Percentiles rank a stretch among this genome's conserved stretches.
These are phyloP conservation scores for Agriopis aurantiaria DNA, from an alignment of 2,888 invertebrate genomes.

Conservation along the genomic window DNA sequence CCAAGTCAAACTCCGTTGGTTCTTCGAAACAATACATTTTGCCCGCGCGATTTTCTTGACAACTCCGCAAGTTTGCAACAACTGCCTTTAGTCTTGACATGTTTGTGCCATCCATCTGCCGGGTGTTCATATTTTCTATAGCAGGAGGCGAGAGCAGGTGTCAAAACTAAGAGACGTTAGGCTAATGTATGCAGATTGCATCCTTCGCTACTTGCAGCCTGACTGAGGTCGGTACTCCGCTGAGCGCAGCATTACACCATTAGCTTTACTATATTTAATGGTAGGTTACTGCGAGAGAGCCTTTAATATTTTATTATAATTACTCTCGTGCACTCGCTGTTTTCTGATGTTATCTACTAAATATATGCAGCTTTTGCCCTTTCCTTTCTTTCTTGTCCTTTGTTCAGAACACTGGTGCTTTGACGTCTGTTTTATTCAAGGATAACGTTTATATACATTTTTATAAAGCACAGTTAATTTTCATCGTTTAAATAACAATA, in stretches of 20 bases:
- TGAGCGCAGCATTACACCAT: conserved; percentile 65
- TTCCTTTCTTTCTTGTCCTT: no score
- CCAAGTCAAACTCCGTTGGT: conserved; percentile 53
- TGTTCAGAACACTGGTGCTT: conserved; percentile 21
- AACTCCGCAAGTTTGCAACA: conserved; percentile 67
- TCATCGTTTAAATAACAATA: no score
- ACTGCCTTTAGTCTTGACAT: conserved; percentile 74
- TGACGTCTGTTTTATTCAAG: conserved; percentile 10
- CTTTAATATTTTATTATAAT: conserved; percentile 50
- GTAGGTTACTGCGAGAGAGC: conserved; percentile 49
- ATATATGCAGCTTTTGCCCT: conserved; percentile 37
- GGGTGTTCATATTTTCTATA: conserved; percentile 63
- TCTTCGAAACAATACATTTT: conserved; percentile 59
- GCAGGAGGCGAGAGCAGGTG: conserved; percentile 76
- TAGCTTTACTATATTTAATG: conserved; percentile 72
- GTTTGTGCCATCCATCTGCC: conserved; percentile 79
- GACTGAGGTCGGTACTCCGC: conserved; percentile 48
- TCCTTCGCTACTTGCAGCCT: conserved; percentile 66
- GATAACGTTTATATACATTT: conserved; percentile 8
- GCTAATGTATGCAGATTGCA: conserved; percentile 86
- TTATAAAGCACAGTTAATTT: no score
- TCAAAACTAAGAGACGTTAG: conserved; percentile 84
- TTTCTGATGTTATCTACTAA: conserved; percentile 40
- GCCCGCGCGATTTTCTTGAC: conserved; percentile 56
- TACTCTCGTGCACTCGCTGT: conserved; percentile 41